Evolutionary conservation across 1,140 invertebrate genomes (phyloP).

Genomic region (Latrodectus geometricus): DNA sequence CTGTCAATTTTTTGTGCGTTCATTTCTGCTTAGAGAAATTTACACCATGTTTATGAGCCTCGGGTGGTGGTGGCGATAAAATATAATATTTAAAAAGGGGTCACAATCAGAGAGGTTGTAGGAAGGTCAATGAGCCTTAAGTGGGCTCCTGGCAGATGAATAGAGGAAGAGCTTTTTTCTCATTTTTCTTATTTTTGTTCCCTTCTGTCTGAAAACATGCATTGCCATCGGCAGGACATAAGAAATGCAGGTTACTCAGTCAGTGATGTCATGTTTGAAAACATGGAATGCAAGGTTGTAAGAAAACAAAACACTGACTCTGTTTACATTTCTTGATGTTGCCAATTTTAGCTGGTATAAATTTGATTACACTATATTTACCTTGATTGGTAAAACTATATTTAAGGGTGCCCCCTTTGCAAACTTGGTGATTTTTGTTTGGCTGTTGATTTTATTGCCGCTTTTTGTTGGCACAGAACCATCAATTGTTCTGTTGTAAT

Average conservation of each 20-base stretch:
- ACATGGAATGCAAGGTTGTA: neutral
- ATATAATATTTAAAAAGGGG: neutral
- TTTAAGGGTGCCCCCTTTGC: too few species aligned
- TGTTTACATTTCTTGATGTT: too few species aligned
- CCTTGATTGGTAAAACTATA: too few species aligned
- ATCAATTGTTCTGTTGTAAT: too few species aligned
- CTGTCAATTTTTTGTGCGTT: neutral
- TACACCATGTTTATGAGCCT: neutral
- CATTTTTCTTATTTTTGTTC: neutral
- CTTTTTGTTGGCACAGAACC: too few species aligned
- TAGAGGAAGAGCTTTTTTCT: neutral
- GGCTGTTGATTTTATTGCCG: too few species aligned
- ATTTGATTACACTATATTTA: too few species aligned
- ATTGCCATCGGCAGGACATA: too few species aligned
- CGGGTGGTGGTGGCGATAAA: neutral
- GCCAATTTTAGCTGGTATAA: too few species aligned
- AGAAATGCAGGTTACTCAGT: neutral
- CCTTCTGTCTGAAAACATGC: neutral
- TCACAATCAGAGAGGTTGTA: neutral
- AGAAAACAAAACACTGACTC: neutral
- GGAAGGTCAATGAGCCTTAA: neutral
- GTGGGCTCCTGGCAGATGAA: neutral
- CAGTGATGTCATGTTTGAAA: neutral
- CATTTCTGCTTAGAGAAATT: neutral
- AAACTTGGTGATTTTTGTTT: too few species aligned